phyloP scores from a whole-genome alignment of 2,113 vertebrate genomes.

The Calyptommatus sinebrachiatus region DNA sequence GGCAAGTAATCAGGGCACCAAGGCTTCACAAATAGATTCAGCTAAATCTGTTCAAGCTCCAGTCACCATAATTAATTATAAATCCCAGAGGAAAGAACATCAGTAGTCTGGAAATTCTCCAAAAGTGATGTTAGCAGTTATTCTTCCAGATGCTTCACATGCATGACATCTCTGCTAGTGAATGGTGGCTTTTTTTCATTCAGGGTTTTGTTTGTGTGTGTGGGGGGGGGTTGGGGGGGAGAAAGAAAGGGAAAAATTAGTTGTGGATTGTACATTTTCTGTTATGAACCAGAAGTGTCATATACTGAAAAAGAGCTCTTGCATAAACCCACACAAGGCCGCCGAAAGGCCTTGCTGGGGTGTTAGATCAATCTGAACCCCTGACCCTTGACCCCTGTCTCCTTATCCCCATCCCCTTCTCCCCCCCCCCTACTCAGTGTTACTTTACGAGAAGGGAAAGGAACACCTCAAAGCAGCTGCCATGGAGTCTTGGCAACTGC shows the following conservation, averaged over 20 bases:
- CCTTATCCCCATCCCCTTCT: too few species aligned
- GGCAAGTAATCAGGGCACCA: constrained; percentile 2
- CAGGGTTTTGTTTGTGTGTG: too few species aligned
- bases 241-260: not conserved
- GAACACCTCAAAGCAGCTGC: too few species aligned
- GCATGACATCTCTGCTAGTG: not conserved
- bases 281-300: not conserved
- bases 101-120: constrained; percentile 10
- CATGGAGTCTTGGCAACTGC: too few species aligned
- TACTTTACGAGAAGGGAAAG: too few species aligned
- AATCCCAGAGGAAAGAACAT: not conserved
- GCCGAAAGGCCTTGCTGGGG: too few species aligned
- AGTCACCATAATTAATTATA: constrained; percentile 19
- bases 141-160: constrained; percentile 5
- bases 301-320: not conserved
- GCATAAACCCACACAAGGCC: too few species aligned
- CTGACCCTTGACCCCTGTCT: too few species aligned
- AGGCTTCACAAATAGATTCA: constrained; percentile 8
- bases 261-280: not conserved
- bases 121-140: constrained; percentile 27
- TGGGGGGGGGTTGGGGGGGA: too few species aligned
- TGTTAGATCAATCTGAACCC: too few species aligned
- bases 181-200: not conserved
- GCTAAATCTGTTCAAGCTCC: constrained; percentile 18
- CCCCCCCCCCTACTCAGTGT: too few species aligned